phyloP scores from a whole-genome alignment of 2,888 invertebrate genomes.

The Mesorhabditis sp. region DNA sequence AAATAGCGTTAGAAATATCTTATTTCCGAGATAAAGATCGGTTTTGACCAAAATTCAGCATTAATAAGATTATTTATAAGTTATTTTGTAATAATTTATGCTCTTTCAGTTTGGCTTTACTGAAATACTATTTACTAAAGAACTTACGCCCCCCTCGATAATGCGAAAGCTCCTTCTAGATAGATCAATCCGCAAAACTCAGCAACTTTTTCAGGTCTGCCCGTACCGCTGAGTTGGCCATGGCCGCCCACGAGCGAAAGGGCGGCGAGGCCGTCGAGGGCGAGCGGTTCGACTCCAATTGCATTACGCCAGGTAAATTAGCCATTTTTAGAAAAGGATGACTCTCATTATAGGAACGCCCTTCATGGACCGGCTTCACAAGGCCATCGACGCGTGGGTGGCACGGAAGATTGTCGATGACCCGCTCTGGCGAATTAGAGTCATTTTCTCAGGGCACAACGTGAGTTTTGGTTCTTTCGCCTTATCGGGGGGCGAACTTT shows the following conservation, averaged over 20 bases:
- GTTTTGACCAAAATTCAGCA: too few relatives aligned
- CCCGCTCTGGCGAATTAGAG: conserved; percentile 79
- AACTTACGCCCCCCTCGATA: too few relatives aligned
- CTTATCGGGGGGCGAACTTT: conserved; percentile 16
- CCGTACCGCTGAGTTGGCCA: conserved; percentile 76
- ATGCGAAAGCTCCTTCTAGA: too few relatives aligned
- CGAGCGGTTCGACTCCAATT: conserved; percentile 89
- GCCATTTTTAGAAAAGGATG: not conserved
- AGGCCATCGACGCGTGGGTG: conserved; percentile 81
- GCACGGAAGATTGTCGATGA: conserved; percentile 75
- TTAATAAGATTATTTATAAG: too few relatives aligned
- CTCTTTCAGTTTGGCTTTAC: too few relatives aligned
- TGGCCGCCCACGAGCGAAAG: conserved; percentile 72
- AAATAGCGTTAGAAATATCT: too few relatives aligned
- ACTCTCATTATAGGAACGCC: conserved; percentile 61
- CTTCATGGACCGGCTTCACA: conserved; percentile 85
- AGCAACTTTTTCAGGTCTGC: conserved; percentile 71
- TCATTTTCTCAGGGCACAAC: conserved; percentile 88
- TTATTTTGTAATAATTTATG: too few relatives aligned
- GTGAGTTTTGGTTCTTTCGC: conserved; percentile 61
- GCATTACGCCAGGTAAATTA: conserved; percentile 84
- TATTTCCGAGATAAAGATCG: too few relatives aligned
- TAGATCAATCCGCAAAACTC: too few relatives aligned
- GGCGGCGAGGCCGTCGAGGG: conserved; percentile 77
- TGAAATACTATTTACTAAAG: too few relatives aligned